phyloP scores from a whole-genome alignment of 35 echinoderm and acorn worm species.

The Patiria miniata region DNA sequence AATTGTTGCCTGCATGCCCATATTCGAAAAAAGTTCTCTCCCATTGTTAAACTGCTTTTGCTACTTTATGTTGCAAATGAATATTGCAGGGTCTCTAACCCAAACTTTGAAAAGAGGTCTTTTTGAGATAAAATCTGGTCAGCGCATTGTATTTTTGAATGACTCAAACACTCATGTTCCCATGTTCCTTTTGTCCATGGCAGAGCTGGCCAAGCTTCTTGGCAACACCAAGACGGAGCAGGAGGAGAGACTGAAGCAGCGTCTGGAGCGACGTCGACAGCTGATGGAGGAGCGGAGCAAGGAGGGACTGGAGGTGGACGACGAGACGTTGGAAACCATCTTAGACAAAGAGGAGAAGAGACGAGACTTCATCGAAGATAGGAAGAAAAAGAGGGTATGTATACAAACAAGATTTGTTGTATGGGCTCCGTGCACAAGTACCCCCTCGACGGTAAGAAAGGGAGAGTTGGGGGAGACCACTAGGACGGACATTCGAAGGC shows the following conservation, averaged over 20 bases:
- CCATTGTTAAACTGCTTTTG: no score
- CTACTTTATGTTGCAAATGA: no score
- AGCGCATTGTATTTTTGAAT: no score
- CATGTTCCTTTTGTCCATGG: background rate
- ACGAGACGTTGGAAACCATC: slow-evolving; percentile 78
- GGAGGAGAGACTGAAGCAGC: slow-evolving; percentile 64
- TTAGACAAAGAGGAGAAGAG: slow-evolving; percentile 67
- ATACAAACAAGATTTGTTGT: background rate
- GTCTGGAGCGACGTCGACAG: slow-evolving; percentile 67
- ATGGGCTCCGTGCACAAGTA: no score
- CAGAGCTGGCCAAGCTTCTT: slow-evolving; percentile 70
- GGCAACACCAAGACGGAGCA: slow-evolving; percentile 77
- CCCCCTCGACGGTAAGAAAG: no score
- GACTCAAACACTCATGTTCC: background rate
- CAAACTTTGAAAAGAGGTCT: no score
- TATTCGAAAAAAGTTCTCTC: no score
- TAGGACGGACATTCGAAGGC: no score
- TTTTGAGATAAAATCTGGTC: no score
- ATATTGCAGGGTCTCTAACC: no score
- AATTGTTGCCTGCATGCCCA: no score
- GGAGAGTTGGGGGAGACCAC: no score
- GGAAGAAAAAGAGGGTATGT: slow-evolving; percentile 38
- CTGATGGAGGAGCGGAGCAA: slow-evolving; percentile 72
- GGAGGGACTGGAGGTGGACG: slow-evolving; percentile 57
- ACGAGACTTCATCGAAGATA: slow-evolving; percentile 57